Base-by-base conservation (phyloP, 2,888 invertebrate genomes). In the Hypsopygia costalis region DNA sequence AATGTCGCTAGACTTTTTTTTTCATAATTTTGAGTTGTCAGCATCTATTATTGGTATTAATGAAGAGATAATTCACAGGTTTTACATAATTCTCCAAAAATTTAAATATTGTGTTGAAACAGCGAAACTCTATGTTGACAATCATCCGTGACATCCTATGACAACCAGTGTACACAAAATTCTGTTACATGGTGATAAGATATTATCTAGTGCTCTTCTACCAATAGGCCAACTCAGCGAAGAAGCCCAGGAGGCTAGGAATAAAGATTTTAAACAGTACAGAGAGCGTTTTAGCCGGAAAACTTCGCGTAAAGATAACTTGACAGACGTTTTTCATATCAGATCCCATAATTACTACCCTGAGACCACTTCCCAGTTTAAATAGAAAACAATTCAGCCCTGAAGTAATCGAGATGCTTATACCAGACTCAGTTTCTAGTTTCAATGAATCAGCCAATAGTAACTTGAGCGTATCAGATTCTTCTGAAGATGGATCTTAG, bases 281-380 rank as follows among this genome's bases (percentile, higher is more conserved):
- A 8, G 36, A 7, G 29, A 36, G 16, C 29, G 29, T 16, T 36
- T 39, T 20, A 36, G 40, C 39, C 44, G 44, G 35, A 49, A 46
- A 36, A 41, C 22, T 27, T 39, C 30, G 10, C 16, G 40, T 21
- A 31, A 32, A 25, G 43, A 39, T 25, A 38, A 35, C 22, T 43
- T 41, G 21, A 41, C 41, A 37, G 43, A 41, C 28, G 34, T 44
- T 34, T 43, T 49, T 25, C 29, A 49, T 21, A 32, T 43, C 36
- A 28, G 48, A 48, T 40, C 43, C 46, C 11, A 22, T 44, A 20
- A 40, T 36, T 28, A 27, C 36, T 25, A 36, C 11, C 36, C 12
- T 16, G 11, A 12, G 33, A 33, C 12, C 12, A 33, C 33, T 33
- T 33, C 33, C 33, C 16, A 21, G 21, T 21, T 21, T 21, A 21